Conservation (phyloP, 2,113 vertebrate genomes). For the Ursus arctos region DNA sequence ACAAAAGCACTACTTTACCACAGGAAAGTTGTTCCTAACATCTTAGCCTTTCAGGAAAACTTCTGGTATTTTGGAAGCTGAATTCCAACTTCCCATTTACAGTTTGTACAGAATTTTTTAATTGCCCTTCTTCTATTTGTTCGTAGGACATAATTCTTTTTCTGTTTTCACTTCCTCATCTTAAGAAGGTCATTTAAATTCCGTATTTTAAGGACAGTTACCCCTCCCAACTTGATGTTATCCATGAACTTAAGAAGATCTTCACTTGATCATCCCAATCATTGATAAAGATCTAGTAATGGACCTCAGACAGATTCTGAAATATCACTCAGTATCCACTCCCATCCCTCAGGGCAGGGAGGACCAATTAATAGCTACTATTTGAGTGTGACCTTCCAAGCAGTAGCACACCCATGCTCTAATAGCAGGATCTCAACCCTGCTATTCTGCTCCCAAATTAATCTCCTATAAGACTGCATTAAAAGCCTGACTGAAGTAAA, state of each 20-base stretch:
- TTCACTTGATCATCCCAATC: constrained; percentile 73
- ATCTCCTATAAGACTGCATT: constrained; percentile 70
- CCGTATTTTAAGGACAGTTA: constrained; percentile 68
- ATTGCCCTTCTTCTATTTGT: not conserved
- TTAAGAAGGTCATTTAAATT: constrained; percentile 73
- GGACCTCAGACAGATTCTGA: constrained; percentile 53
- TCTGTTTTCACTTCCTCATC: constrained; percentile 44
- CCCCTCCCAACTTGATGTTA: constrained; percentile 61
- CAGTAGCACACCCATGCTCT: constrained; percentile 54
- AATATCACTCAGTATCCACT: constrained; percentile 66
- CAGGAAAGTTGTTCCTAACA: constrained; percentile 24
- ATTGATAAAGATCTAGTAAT: constrained; percentile 75
- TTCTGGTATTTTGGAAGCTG: constrained; percentile 44
- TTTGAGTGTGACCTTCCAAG: constrained; percentile 75
- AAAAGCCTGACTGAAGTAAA: constrained; percentile 78
- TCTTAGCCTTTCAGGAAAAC: constrained; percentile 41
- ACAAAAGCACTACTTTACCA: not conserved
- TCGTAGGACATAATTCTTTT: not conserved
- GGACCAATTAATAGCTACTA: constrained; percentile 74
- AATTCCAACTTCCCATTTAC: not conserved
- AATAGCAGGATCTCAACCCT: constrained; percentile 72
- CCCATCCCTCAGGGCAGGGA: not conserved
- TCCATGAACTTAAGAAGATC: constrained; percentile 63
- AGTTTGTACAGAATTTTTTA: not conserved
- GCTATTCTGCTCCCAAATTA: constrained; percentile 71